Base-by-base conservation (phyloP, 1,140 invertebrate species). In the Dinoponera quadriceps region DNA sequence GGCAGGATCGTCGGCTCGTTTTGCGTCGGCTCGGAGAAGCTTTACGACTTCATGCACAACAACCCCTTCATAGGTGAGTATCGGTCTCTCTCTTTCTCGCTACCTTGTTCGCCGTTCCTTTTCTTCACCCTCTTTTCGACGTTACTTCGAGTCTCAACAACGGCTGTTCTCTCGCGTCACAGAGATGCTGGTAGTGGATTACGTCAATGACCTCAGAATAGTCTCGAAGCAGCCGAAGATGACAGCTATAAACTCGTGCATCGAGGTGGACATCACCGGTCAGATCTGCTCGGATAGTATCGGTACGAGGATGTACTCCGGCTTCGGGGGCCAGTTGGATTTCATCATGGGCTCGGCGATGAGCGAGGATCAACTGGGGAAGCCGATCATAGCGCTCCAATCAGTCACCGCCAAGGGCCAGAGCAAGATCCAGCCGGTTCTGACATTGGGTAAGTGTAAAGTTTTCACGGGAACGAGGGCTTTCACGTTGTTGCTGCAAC, bases 211-310 rank as follows among this genome's bases (percentile, higher is more conserved):
- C 91, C 96, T 96, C 3, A 95, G 96, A 80, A 95, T 98, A 80
- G 96, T 99, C 74, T 96, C 96, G 0, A 95, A 96, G 87, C 98
- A 98, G 93, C 97, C 98, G 1, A 96, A 96, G 90, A 98, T 99
- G 96, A 99, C 98, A 0, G 98, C 98, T 20, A 99, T 99, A 87
- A 99, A 99, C 94, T 99, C 98, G 0, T 98, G 98, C 92, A 98
- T 99, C 88, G 98, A 99, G 94, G 97, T 99, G 0, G 98, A 99
- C 93, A 94, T 99, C n/a, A 99, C 98, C 1, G 98, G 98, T 1
- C 98, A 99, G 94, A 96, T 99, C 2, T 96, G 96, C 75, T 97
- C 98, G 0, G 98, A 99, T 91, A 99, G 98, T 68, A 99, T 99
- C 91, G 97, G 97, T 72, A 97, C 97, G 3, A 95, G 96, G 63